Evolutionary conservation across 2,113 vertebrate genomes (phyloP).

Genomic region (Dipodomys ordii): DNA sequence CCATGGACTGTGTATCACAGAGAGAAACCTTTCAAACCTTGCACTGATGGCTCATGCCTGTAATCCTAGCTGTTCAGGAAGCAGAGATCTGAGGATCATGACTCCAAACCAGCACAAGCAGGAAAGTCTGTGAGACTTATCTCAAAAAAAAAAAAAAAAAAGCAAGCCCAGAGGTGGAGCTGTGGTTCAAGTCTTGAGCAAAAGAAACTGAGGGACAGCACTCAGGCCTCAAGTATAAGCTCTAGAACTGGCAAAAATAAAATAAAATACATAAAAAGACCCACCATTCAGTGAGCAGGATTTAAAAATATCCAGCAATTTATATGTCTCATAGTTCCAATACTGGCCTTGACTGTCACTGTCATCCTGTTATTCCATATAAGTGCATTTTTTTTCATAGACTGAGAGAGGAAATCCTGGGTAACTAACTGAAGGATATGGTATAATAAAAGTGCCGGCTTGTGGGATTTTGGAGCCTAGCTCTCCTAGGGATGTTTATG

Average conservation of each 20-base stretch:
- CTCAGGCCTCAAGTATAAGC: no score
- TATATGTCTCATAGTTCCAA: neutral
- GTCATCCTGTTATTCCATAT: slow-evolving; percentile 74
- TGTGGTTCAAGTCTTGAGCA: no score
- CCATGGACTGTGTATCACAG: neutral
- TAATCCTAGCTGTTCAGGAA: no score
- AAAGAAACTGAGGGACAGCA: no score
- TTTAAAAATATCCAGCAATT: slow-evolving; percentile 48
- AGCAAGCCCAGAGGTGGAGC: no score
- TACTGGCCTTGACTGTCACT: slow-evolving; percentile 55
- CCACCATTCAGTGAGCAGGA: neutral
- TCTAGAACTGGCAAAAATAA: no score
- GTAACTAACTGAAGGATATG: slow-evolving; percentile 60
- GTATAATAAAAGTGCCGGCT: slow-evolving; percentile 50
- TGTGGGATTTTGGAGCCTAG: slow-evolving; percentile 55
- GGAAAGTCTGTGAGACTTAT: no score
- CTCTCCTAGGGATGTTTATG: slow-evolving; percentile 56
- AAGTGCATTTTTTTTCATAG: slow-evolving; percentile 56
- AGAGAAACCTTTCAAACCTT: neutral
- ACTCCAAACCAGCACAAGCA: no score
- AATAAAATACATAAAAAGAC: no score
- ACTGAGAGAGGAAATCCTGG: slow-evolving; percentile 71
- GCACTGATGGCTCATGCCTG: no score
- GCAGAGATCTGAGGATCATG: no score
- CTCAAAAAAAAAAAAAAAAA: no score